Conservation (phyloP, 1,140 invertebrate species). For the Olivierus martensii region DNA sequence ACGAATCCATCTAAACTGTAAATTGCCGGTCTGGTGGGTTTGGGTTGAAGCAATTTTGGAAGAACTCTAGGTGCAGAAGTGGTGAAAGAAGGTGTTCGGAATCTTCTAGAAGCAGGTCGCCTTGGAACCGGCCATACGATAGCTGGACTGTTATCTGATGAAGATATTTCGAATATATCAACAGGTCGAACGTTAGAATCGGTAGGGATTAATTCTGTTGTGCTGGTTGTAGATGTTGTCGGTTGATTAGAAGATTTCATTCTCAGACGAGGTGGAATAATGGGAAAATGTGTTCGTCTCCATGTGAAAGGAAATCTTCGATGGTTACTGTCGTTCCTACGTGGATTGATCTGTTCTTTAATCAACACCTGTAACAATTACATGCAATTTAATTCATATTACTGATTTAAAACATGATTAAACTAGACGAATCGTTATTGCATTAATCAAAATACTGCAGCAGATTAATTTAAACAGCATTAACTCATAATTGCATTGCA, state of each 20-base stretch:
- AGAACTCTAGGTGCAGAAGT: slow-evolving; percentile 8
- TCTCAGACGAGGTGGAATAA: neutral
- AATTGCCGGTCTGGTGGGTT: slow-evolving; percentile 21
- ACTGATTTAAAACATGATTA: too few relatives aligned
- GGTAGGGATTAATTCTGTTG: neutral
- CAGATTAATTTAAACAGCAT: too few relatives aligned
- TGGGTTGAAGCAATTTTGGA: slow-evolving; percentile 19
- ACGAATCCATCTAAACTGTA: slow-evolving; percentile 24
- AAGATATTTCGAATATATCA: neutral
- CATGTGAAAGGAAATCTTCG: neutral
- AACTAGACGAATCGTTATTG: too few relatives aligned
- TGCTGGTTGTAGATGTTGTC: neutral
- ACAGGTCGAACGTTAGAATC: too few relatives aligned
- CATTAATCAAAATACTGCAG: too few relatives aligned
- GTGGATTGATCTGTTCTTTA: too few relatives aligned
- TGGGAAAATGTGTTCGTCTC: neutral
- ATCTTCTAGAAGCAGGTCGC: neutral
- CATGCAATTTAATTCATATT: too few relatives aligned
- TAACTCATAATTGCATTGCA: too few relatives aligned
- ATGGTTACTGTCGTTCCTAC: too few relatives aligned
- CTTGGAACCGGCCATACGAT: slow-evolving; percentile 12
- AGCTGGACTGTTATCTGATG: neutral
- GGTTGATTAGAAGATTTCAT: neutral
- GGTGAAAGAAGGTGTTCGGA: slow-evolving; percentile 9
- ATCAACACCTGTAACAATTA: too few relatives aligned